Evolutionary conservation across 1,140 invertebrate genomes (phyloP), one percentile per base, ranked within the genome.

Genomic region (Penaeus vannamei): DNA sequence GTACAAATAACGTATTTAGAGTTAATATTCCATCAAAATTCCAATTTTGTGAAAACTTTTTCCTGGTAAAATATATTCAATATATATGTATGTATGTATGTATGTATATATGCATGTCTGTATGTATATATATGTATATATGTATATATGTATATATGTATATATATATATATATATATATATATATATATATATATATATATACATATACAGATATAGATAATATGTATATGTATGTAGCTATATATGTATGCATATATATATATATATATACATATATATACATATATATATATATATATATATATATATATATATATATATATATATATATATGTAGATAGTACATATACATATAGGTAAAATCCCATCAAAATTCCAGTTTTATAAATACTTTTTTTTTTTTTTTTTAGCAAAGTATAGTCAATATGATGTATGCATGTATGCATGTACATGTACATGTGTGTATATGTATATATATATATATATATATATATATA

Each of bases 251-350:
- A 69, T 14, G 14, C 32, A 64, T 14, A 81, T 81, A 64, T 14
- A 80, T 32, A 80, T 26, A 80, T 66, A 80, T 26, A 80, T 66
- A 80, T n/a, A 80, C n/a, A 80, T 26, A 80, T 66, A 80, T n/a
- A 80, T 66, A 80, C 17, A 80, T 66, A 19, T n/a, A 80, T 66
- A 80, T 26, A 80, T 80, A 66, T n/a, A 66, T 66, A 80, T 66
- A 80, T 80, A 80, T n/a, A 80, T 66, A 80, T 26, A 32, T 80
- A 19, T 26, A 80, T 32, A 80, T 26, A 80, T 32, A 26, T 26
- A 32, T 80, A 66, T n/a, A 66, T 80, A 80, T n/a, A 26, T n/a
- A 66, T n/a, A 36, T 80, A 80, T 19, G 26, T n/a, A n/a, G n/a
- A n/a, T n/a, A n/a, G n/a, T n/a, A n/a, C n/a, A n/a, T n/a, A n/a